Evolutionary conservation across 2,888 invertebrate genomes (phyloP), one percentile per base, ranked within the genome.

Genomic region (Meandrusa payeni): DNA sequence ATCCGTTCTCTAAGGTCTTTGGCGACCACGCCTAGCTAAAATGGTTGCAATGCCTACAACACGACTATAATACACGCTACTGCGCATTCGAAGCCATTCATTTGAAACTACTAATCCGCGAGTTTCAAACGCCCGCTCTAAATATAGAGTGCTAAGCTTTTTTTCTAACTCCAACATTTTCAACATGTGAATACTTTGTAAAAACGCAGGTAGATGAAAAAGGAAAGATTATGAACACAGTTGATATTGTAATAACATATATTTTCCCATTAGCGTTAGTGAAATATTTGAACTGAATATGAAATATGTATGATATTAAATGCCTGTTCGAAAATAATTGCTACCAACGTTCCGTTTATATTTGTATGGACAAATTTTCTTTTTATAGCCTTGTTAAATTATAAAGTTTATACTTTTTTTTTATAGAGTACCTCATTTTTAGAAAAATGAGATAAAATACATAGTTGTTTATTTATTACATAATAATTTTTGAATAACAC

Each of bases 1-100:
- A 81, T 82, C 81, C 83, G 80, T 66, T 79, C 74, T 64, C 71
- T 78, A 70, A 79, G 80, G 77, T 76, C 77, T 70, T 57, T 48
- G 50, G 51, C 61, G 70, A 64, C 81, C 81, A 80, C 81, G 80
- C 81, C 81, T 77, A 69, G 72, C 60, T 68, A 59, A 71, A 68
- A 62, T 60, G 57, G 55, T 59, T 61, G 49, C 67, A 64, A 71
- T 69, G 69, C 68, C 70, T 74, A 70, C 59, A 50, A 51, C 57
- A 68, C 58, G 48, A 62, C 60, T 64, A 64, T 66, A 66, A 63
- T 66, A 66, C 65, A 55, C 56, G 64, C 67, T 55, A 59, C 62
- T 59, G 63, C 59, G 60, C 65, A 58, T 53, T 57, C 47, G 51
- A 55, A 56, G 50, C 48, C 47, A 50, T 54, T 53, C 49, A 51